Evolutionary conservation across 2,888 invertebrate genomes (phyloP), one percentile per base, ranked within the genome.

Genomic region (Phasia obesa): DNA sequence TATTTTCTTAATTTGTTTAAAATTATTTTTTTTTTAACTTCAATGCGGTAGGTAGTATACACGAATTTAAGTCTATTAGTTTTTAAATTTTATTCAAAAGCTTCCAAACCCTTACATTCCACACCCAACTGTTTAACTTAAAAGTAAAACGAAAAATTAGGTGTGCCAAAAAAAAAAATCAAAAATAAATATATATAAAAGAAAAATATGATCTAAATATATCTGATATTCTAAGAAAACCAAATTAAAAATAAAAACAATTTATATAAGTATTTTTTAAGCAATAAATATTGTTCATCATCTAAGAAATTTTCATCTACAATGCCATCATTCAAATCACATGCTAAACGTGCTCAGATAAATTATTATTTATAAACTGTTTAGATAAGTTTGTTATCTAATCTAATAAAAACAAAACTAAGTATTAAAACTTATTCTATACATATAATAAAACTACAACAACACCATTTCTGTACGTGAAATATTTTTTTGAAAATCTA

Each of bases 211-310:
- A 64, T 81, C 49, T 70, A 75, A 81, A 49, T 57, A 62, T 81
- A 47, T 31, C 23, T 51, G 31, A 13, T 74, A 75, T 80, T 70
- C 80, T 81, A 69, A 31, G 80, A 81, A 81, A 75, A 70, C 44
- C 27, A 57, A 47, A 55, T 55, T 51, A 44, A 64, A 62, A 64
- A 64, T 42, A 42, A 4, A 6, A 13, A 38, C 13, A 15, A 42
- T 42, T 42, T 42, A 11, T 42, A n/a, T n/a, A n/a, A n/a, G n/a
- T n/a, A 15, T 42, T 35, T 35, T 2, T 1, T 35, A 11, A 9
- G 11, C 9, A 35, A 35, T 11, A 35, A 31, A 1, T 11, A 11
- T 35, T 31, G 5, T 31, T 31, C 5, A 31, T 31, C 5, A 7
- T 31, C 5, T 31, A 31, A 31, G 15, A 38, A 38, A 38, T 15